These are phyloP conservation scores for Marmota monax DNA, from an alignment of 2,113 vertebrate genomes.

Conservation along the genomic window DNA sequence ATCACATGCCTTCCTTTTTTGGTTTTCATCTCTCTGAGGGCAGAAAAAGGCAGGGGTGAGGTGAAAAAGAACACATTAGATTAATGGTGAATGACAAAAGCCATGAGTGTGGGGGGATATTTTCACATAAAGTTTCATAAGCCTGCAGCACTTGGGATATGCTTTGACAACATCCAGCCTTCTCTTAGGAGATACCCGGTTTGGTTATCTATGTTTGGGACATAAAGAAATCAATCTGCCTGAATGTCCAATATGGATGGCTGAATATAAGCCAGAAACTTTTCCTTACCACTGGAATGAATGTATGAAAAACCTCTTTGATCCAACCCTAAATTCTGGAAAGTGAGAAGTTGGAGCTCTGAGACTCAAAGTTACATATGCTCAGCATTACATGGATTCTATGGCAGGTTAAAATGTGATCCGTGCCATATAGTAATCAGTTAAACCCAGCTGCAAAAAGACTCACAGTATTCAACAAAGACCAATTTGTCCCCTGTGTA, in stretches of 20 bases:
- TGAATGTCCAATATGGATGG: background rate
- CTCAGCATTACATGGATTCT: background rate
- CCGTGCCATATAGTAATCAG: background rate
- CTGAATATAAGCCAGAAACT: background rate
- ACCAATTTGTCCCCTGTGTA: background rate
- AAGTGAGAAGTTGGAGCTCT: background rate
- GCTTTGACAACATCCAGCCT: background rate
- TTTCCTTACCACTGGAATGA: background rate
- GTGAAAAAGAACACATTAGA: background rate
- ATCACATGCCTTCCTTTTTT: background rate
- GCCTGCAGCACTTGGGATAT: background rate
- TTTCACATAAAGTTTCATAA: background rate
- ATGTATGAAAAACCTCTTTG: conserved; percentile 21
- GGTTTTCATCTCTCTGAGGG: background rate
- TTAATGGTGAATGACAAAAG: background rate
- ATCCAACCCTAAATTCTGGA: conserved; percentile 16
- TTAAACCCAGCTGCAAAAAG: background rate
- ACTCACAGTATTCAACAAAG: background rate
- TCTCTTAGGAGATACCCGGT: background rate
- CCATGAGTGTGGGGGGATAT: background rate
- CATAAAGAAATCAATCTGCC: background rate
- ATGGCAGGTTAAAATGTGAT: conserved; percentile 1
- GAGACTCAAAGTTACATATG: background rate
- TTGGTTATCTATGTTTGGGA: background rate
- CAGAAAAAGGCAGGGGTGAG: background rate